Percentiles rank a stretch among this genome's conserved stretches.
Evolutionary conservation across 2,113 vertebrate genomes (phyloP).

Genomic region (Athene noctua): DNA sequence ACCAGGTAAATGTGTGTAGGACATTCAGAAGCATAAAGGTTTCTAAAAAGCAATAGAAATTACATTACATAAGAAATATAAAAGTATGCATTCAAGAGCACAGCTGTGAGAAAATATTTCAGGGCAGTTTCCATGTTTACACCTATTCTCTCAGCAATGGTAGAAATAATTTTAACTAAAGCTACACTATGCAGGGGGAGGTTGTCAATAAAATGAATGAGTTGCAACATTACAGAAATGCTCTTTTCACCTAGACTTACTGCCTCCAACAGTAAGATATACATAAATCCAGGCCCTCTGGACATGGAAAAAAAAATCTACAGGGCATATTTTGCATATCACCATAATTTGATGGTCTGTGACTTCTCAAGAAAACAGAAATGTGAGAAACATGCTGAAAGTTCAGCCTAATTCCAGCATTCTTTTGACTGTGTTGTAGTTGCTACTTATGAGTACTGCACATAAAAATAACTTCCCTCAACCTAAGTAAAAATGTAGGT

Average conservation of each 20-base stretch:
- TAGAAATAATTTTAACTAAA: conserved; percentile 26
- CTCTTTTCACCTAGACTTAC: conserved; percentile 19
- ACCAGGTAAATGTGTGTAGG: background rate
- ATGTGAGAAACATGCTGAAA: conserved; percentile 40
- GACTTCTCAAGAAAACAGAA: conserved; percentile 57
- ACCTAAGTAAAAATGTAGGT: background rate
- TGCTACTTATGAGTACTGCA: background rate
- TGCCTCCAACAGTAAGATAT: conserved; percentile 1
- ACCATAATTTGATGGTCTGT: conserved; percentile 6
- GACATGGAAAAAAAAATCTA: background rate
- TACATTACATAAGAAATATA: background rate
- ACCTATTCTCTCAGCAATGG: background rate
- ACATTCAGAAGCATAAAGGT: background rate
- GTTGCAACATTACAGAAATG: background rate
- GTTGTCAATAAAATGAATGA: background rate
- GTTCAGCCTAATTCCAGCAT: conserved; percentile 10
- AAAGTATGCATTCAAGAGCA: background rate
- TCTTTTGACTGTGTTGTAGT: background rate
- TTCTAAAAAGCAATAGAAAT: background rate
- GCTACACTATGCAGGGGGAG: background rate
- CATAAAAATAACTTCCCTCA: background rate
- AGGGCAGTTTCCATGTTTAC: conserved; percentile 8
- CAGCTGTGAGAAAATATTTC: background rate
- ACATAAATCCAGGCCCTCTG: conserved; percentile 3
- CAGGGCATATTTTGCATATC: conserved; percentile 1